phyloP scores from a whole-genome alignment of 2,888 invertebrate species.

The Cryptocephalus primarius region DNA sequence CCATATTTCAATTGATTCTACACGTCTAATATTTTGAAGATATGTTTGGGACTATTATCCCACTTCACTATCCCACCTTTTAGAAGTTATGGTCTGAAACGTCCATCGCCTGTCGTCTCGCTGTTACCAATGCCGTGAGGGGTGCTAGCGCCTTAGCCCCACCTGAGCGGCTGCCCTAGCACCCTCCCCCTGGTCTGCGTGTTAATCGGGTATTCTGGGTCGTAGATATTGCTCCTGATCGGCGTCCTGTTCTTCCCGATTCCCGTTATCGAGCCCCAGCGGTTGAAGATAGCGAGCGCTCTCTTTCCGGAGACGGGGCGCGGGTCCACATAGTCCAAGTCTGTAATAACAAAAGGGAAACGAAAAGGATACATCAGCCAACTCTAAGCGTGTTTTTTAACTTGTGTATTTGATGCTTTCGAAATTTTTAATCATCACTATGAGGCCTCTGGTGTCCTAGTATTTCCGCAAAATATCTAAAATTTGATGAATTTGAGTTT shows the following conservation, averaged over 20 bases:
- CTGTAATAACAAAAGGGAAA: constrained; percentile 6
- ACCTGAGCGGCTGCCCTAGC: constrained; percentile 39
- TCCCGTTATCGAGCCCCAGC: constrained; percentile 37
- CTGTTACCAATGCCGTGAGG: neutral
- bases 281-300: constrained; percentile 36
- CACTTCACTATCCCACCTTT: neutral
- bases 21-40: no score
- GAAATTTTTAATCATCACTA: no score
- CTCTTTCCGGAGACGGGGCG: constrained; percentile 26
- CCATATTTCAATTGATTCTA: neutral
- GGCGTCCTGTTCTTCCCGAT: constrained; percentile 33
- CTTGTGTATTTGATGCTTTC: no score
- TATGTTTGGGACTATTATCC: no score
- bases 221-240: constrained; percentile 26
- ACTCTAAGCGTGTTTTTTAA: neutral
- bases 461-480: no score
- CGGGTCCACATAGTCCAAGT: constrained; percentile 3
- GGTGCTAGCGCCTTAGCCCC: constrained; percentile 30
- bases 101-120: constrained; percentile 1
- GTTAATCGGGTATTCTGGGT: constrained; percentile 25
- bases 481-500: no score
- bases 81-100: neutral
- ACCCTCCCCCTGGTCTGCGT: constrained; percentile 37
- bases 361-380: neutral
- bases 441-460: no score